Base-by-base conservation (phyloP, 2,888 invertebrate genomes). In the Dasypogon diadema region DNA sequence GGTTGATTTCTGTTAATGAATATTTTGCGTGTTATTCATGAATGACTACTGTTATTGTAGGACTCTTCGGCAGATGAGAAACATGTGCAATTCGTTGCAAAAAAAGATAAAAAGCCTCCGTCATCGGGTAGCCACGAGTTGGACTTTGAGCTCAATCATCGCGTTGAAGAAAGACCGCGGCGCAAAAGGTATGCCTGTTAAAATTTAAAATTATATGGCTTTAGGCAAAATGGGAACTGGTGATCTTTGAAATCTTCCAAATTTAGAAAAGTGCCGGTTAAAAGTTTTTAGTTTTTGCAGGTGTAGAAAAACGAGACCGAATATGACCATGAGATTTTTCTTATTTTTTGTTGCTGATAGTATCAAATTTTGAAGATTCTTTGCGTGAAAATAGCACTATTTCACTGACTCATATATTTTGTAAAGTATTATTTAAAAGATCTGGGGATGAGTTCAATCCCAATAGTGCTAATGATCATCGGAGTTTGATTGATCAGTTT, bases 131-230 rank as follows among this genome's bases (percentile, higher is more conserved):
- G 48, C 21, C 21, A 26, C 14, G 54, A 70, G n/a, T 70, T 82
- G 79, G 84, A 83, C 80, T 30, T 55, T 78, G 85, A 85, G 80
- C 83, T 85, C 78, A 82, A 81, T 80, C 85, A 85, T 65, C 84
- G 85, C 81, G 81, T 82, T 81, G 85, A 85, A 81, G 88, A 87
- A 79, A 86, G 87, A 79, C 87, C 87, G 82, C 85, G 87, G 80
- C 83, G 87, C 80, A 87, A 85, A 83, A 87, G 88, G 88, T 88
- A n/a, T n/a, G n/a, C n/a, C n/a, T n/a, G n/a, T n/a, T n/a, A n/a
- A n/a, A n/a, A n/a, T n/a, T n/a, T n/a, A n/a, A n/a, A n/a, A n/a
- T n/a, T n/a, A n/a, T n/a, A n/a, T n/a, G n/a, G n/a, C n/a, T n/a
- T n/a, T n/a, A n/a, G n/a, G n/a, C n/a, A n/a, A n/a, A n/a, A n/a